Evolutionary conservation across 2,113 vertebrate genomes (phyloP).

Genomic region (Cryptomyrus ogoouensis): DNA sequence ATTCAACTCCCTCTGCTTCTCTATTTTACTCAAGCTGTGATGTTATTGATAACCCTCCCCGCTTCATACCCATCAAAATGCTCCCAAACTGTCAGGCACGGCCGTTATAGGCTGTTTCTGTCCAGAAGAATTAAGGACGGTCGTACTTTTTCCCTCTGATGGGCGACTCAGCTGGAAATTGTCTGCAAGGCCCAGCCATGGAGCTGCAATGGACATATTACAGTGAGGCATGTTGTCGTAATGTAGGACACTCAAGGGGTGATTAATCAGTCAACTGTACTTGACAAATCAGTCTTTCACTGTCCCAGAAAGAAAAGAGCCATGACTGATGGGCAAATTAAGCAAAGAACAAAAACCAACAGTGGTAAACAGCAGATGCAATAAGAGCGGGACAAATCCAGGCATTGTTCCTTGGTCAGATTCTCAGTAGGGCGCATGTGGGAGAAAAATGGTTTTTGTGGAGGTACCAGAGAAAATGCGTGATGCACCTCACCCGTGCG

Average conservation of each 20-base stretch:
- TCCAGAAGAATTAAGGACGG: constrained; percentile 18
- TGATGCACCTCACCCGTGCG: neutral
- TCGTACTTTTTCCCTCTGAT: constrained; percentile 20
- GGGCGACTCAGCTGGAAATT: constrained; percentile 11
- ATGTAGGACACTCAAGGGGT: constrained; percentile 12
- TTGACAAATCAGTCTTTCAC: constrained; percentile 12
- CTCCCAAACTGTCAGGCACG: constrained; percentile 9
- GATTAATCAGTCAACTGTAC: constrained; percentile 24
- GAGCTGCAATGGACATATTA: neutral
- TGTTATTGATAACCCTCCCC: constrained; percentile 18
- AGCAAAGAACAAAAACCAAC: constrained; percentile 20
- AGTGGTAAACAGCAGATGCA: neutral
- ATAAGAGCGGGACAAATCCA: neutral
- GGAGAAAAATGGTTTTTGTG: neutral
- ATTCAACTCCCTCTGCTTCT: neutral
- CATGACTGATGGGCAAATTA: constrained; percentile 29
- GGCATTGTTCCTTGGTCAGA: neutral
- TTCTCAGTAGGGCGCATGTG: neutral
- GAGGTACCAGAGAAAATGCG: neutral
- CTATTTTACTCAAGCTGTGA: neutral
- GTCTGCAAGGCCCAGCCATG: neutral
- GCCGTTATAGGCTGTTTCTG: constrained; percentile 16
- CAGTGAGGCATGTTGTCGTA: neutral
- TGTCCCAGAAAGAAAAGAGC: neutral
- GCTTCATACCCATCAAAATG: constrained; percentile 13